These are phyloP conservation scores for Idris sp. DNA, from an alignment of 1,140 invertebrate genomes.

Conservation along the genomic window DNA sequence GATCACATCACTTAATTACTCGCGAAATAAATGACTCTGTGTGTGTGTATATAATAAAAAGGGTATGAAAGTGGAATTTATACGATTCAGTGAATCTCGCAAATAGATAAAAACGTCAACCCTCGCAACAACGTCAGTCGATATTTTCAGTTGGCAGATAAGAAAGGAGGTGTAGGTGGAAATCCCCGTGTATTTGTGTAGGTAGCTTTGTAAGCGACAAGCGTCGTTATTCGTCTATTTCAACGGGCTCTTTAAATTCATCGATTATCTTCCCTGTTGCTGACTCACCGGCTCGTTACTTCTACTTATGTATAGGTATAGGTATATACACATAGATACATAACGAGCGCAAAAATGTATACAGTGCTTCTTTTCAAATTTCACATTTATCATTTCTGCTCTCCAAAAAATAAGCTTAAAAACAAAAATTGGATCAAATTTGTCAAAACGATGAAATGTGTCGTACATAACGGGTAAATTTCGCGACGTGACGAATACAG, in stretches of 20 bases:
- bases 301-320: constrained; percentile 33
- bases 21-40: constrained; percentile 19
- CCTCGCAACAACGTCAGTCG: constrained; percentile 33
- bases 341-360: no score
- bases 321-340: no score
- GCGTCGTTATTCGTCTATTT: constrained; percentile 54
- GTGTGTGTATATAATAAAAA: constrained; percentile 31
- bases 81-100: constrained; percentile 44
- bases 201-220: constrained; percentile 50
- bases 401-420: no score
- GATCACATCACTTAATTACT: constrained; percentile 42
- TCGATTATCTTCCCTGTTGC: constrained; percentile 48
- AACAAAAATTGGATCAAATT: no score
- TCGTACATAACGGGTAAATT: constrained; percentile 48
- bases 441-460: constrained; percentile 50
- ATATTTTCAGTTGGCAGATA: constrained; percentile 47
- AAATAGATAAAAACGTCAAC: constrained; percentile 45
- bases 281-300: constrained; percentile 47
- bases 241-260: constrained; percentile 54
- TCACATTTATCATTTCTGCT: no score
- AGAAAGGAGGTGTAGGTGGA: constrained; percentile 48
- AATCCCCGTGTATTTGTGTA: constrained; percentile 39
- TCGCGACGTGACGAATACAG: constrained; percentile 37
- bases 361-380: no score
- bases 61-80: constrained; percentile 41